Evolutionary conservation across 1,140 invertebrate species (phyloP).

Genomic region (Lasaia peninsularis): DNA sequence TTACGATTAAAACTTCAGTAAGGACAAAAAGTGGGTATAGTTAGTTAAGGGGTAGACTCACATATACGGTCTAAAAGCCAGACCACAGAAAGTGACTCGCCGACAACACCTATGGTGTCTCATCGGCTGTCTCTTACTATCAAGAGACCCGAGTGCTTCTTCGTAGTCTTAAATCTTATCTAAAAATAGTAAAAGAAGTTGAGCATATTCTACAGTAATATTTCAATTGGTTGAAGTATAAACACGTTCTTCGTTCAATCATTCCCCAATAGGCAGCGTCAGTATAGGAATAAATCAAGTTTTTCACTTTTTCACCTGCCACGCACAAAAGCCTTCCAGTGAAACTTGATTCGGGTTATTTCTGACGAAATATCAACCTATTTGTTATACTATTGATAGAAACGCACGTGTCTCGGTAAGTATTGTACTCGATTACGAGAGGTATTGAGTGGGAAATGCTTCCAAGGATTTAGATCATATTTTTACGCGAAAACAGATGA

Average conservation of each 20-base stretch:
- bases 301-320: conserved; percentile 76
- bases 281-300: conserved; percentile 72
- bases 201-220: conserved; percentile 58
- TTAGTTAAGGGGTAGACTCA: too few species aligned
- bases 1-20: too few species aligned
- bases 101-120: too few species aligned
- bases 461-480: conserved; percentile 18
- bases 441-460: conserved; percentile 71
- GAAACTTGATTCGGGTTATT: conserved; percentile 77
- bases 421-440: conserved; percentile 70
- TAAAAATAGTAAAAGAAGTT: too few species aligned
- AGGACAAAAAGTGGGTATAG: too few species aligned
- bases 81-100: too few species aligned
- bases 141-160: too few species aligned
- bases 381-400: conserved; percentile 76
- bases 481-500: conserved; percentile 8
- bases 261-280: conserved; percentile 67
- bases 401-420: conserved; percentile 62
- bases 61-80: too few species aligned
- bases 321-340: conserved; percentile 74
- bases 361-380: conserved; percentile 75
- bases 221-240: conserved; percentile 68
- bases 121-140: too few species aligned
- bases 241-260: conserved; percentile 72
- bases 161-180: too few species aligned